Percentiles rank a stretch among this genome's conserved stretches.
These are phyloP conservation scores for Benitochromis conjunctus DNA, from an alignment of 2,113 vertebrate species.

Conservation along the genomic window DNA sequence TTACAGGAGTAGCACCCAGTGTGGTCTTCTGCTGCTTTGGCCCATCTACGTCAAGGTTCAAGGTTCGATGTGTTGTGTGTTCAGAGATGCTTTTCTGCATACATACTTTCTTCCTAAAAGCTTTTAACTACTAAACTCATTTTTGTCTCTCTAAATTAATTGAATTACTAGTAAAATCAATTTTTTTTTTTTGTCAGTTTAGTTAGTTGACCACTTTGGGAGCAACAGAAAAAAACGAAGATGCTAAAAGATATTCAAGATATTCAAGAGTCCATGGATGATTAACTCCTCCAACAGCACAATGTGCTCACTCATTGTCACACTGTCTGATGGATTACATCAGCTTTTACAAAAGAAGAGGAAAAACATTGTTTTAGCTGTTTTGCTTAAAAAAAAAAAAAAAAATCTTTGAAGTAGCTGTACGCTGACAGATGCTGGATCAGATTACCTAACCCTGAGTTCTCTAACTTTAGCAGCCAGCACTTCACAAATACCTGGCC, in stretches of 20 bases:
- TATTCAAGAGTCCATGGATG: background rate
- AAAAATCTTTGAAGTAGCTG: background rate
- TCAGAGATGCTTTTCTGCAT: background rate
- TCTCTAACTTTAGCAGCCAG: conserved; percentile 29
- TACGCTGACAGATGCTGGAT: conserved; percentile 4
- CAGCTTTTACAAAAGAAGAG: background rate
- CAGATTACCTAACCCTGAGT: background rate
- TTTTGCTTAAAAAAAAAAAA: background rate
- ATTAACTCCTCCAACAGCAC: background rate
- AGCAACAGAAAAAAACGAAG: background rate
- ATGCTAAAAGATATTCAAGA: background rate
- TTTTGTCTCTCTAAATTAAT: background rate
- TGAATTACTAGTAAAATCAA: background rate
- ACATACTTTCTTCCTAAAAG: too few relatives aligned
- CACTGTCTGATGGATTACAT: background rate
- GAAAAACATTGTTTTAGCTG: background rate
- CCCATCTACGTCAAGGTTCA: background rate
- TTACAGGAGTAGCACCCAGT: background rate
- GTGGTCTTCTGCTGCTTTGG: background rate
- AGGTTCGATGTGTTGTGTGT: background rate
- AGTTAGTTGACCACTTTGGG: background rate
- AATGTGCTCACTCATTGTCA: background rate
- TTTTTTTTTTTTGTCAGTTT: background rate
- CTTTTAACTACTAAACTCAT: background rate
- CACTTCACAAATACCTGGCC: conserved; percentile 46